A percentile compares a stretch with the other conserved stretches of the same genome.
Conservation (phyloP, 2,888 invertebrate species). For the Eudemis profundana region DNA sequence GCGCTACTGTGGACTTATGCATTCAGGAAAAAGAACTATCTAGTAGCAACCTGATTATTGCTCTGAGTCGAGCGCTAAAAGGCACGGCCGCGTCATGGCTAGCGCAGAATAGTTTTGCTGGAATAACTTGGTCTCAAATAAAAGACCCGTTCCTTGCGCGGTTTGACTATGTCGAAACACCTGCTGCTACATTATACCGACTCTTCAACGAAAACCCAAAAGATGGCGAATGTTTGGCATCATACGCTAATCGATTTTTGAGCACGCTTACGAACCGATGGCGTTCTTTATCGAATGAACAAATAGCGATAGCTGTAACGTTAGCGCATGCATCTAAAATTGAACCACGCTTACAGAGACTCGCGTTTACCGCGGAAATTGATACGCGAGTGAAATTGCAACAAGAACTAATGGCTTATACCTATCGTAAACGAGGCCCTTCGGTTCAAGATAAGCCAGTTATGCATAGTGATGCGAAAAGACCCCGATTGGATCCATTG, state of each 20-base stretch:
- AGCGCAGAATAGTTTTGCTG: background rate
- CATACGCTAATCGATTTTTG: conserved; percentile 41
- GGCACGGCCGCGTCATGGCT: background rate
- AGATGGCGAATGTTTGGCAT: conserved; percentile 39
- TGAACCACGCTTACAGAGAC: conserved; percentile 13
- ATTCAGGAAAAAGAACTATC: background rate
- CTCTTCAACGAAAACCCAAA: conserved; percentile 35
- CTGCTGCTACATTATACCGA: conserved; percentile 37
- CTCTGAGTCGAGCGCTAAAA: background rate
- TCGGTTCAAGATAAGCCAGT: background rate
- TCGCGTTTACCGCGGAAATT: conserved; percentile 33
- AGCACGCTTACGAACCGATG: conserved; percentile 39
- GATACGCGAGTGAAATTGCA: conserved; percentile 31
- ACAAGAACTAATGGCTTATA: conserved; percentile 42
- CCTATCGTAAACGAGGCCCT: conserved; percentile 39
- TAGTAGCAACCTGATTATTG: background rate
- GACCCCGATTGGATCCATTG: background rate
- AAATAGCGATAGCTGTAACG: conserved; percentile 42
- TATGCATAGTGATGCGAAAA: background rate
- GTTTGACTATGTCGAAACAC: conserved; percentile 29
- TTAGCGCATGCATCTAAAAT: conserved; percentile 45
- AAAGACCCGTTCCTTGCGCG: background rate
- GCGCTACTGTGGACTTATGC: background rate
- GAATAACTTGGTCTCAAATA: conserved; percentile 3
- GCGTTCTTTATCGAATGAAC: conserved; percentile 40